These are phyloP conservation scores for Ornithoptera alexandrae DNA, from an alignment of 2,888 invertebrate species.

Conservation along the genomic window DNA sequence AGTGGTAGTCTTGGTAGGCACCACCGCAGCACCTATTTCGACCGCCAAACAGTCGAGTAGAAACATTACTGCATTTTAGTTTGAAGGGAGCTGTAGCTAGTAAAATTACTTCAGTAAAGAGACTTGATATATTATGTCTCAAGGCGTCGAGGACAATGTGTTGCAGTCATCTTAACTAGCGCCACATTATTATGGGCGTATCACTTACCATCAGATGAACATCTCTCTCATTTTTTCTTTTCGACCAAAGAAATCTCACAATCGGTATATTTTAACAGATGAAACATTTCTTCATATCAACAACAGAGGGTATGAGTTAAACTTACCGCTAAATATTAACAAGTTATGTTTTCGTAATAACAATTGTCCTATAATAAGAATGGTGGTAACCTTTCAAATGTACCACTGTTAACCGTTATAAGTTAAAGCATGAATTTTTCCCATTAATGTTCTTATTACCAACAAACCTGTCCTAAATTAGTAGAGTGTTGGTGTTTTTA, in stretches of 20 bases:
- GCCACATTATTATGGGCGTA: too few relatives aligned
- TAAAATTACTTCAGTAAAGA: too few relatives aligned
- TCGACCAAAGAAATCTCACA: not conserved
- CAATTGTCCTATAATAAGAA: not conserved
- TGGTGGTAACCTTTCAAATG: not conserved
- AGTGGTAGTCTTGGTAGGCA: not conserved
- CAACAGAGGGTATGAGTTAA: slow-evolving; percentile 36
- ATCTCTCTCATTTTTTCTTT: too few relatives aligned
- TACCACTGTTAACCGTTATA: not conserved
- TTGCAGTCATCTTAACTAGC: too few relatives aligned
- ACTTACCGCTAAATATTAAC: not conserved
- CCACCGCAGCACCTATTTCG: too few relatives aligned
- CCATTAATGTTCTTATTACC: not conserved
- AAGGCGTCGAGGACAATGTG: too few relatives aligned
- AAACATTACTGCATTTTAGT: too few relatives aligned
- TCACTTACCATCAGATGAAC: too few relatives aligned
- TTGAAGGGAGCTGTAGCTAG: too few relatives aligned
- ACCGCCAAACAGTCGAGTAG: too few relatives aligned
- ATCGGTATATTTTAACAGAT: slow-evolving; percentile 40
- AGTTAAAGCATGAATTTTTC: not conserved
- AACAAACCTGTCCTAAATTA: not conserved
- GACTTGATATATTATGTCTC: too few relatives aligned
- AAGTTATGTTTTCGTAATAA: not conserved
- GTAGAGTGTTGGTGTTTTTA: not conserved
- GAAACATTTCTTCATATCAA: slow-evolving; percentile 41